A percentile compares a stretch with the other conserved stretches of the same genome.
Conservation (phyloP, 1,140 invertebrate genomes). For the Drosophila dunni region DNA sequence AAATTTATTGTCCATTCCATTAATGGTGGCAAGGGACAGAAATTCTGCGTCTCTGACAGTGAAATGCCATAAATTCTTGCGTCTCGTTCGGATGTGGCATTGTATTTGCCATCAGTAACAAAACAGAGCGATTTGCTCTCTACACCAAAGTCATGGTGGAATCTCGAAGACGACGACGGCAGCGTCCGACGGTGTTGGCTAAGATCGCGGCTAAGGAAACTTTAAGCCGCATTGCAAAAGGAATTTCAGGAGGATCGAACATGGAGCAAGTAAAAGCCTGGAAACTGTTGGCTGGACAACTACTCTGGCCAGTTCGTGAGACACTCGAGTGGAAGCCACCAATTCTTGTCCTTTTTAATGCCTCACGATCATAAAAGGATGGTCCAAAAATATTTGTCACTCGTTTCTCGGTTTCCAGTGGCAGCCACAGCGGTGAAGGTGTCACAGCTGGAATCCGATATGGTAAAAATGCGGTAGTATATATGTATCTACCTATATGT, state of each 20-base stretch:
- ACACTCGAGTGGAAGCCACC: constrained; percentile 29
- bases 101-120: constrained; percentile 69
- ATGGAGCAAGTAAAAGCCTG: not conserved
- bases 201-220: constrained; percentile 15
- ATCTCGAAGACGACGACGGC: constrained; percentile 3
- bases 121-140: constrained; percentile 70
- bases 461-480: constrained; percentile 50
- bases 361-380: constrained; percentile 77
- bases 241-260: constrained; percentile 72
- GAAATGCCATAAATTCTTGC: constrained; percentile 82
- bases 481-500: not conserved
- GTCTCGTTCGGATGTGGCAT: constrained; percentile 74
- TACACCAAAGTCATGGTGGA: constrained; percentile 24
- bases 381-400: constrained; percentile 60
- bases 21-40: constrained; percentile 80
- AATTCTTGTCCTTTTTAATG: constrained; percentile 41
- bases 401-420: constrained; percentile 12
- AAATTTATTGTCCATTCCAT: constrained; percentile 82
- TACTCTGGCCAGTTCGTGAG: constrained; percentile 62
- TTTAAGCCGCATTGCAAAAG: constrained; percentile 41
- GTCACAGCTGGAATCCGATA: constrained; percentile 55
- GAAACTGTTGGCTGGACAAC: constrained; percentile 18
- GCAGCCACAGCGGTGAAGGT: constrained; percentile 28
- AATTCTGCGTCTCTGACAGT: constrained; percentile 82
- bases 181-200: constrained; percentile 15